Base-by-base conservation (phyloP, 2,888 invertebrate species). In the Eupithecia inturbata region DNA sequence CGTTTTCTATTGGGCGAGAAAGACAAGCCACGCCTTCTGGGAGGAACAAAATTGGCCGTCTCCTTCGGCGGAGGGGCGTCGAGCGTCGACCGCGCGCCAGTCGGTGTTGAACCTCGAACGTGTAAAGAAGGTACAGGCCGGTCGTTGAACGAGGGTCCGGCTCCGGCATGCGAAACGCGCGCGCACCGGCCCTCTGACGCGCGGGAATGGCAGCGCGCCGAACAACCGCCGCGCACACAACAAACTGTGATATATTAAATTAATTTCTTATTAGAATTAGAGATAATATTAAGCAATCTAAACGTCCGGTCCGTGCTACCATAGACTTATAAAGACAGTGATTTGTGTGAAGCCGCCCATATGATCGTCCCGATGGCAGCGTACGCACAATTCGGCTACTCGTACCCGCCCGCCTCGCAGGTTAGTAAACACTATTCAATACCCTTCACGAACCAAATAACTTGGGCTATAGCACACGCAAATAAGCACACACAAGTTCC, bases 401-500 rank as follows among this genome's bases (percentile, higher is more conserved):
- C 97, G 87, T 98, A 98, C 95, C 97, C 97, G 96, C 96, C 98
- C 96, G 97, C 97, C 90, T 97, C 98, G 87, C 98, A 98, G 98
- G 98, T 98, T 95, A 95, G 96, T 72, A 28, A 67, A 10, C 62
- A 60, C 60, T 0, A 62, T 19, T 31, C 31, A 28, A 53, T 31
- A 62, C 16, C 62, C 1, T 3, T 31, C 31, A 62, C 0, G 16
- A 22, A 28, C 49, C 22, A 22, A 22, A 53, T 22, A 53, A 60
- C 16, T 28, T 28, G 16, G 16, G 3, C 10, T 31, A 9, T 28
- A 16, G 19, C 14, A 28, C 28, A 60, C 26, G 12, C 60, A 16
- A 19, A 28, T 31, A 28, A 16, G 31, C 19, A 28, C 28, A 60
- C 19, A 31, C 28, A 45, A 31, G 62, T 62, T 62, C 31, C 9